Base-by-base conservation (phyloP, 2,888 invertebrate species). In the Operophtera brumata region DNA sequence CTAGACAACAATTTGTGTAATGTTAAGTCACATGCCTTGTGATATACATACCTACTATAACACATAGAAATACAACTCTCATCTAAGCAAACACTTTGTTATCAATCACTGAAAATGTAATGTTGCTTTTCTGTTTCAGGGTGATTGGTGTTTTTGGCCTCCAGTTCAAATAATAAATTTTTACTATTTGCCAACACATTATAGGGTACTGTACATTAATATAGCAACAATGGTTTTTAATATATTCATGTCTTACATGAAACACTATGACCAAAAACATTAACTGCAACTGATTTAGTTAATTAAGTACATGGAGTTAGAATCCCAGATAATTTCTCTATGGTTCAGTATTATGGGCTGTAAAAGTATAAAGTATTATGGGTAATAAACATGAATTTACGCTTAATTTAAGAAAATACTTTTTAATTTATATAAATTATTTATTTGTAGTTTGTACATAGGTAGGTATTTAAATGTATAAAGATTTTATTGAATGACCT, bases 161-260 rank as follows among this genome's bases (percentile, higher is more conserved):
- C 96, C 96, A 40, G 92, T 95, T 1, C 98, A 99, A 80, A 94
- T 94, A 69, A 76, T 98, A 10, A 99, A 99, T 84, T 99, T 99
- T 81, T 93, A 94, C 65, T 95, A 93, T 71, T 80, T 99, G 58
- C 94, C 96, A 26, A 91, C 94, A 12, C 92, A 93, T 62, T 97
- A 95, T 78, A 93, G 98, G 69, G 97, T 98, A 7, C 76, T 97
- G 14, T 99, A 97, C 75, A 95, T 97, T 9, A 96, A 97, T 79
- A 78, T 92, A 49, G 93, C 97, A 62, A 97, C 97, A 42, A 94
- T 97, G 82, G 75, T 96, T 25, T 99, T 97, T 86, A 96, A 98
- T 84, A 91, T 96, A 57, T 96, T 97, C 76, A 88, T 98, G 57
- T 97, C 97, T 0, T 97, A 94, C 77, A 93, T 97, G 71, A 98